phyloP scores from a whole-genome alignment of 2,888 invertebrate genomes.

The Conops quadrifasciatus region DNA sequence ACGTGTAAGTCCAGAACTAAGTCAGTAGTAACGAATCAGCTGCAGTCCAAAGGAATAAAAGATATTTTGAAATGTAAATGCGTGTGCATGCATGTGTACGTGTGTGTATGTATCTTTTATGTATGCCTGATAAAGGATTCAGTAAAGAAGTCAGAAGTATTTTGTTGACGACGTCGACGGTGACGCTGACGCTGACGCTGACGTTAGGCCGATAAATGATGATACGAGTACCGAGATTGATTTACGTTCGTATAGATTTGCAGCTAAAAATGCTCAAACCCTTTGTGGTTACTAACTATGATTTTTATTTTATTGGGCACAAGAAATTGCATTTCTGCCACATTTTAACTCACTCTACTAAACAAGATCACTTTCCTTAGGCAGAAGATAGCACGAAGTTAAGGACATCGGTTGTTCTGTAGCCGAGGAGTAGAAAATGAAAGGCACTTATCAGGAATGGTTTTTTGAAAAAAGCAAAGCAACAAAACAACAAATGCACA shows the following conservation, averaged over 20 bases:
- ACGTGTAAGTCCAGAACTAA: not conserved
- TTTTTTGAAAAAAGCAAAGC: too few species aligned
- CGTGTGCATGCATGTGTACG: not conserved
- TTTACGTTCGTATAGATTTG: slow-evolving; percentile 65
- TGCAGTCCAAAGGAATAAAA: slow-evolving; percentile 10
- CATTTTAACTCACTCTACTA: too few species aligned
- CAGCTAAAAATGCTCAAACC: slow-evolving; percentile 23
- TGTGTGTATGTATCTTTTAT: not conserved
- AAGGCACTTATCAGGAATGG: too few species aligned
- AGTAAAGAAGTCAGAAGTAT: too few species aligned
- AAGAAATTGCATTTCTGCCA: too few species aligned
- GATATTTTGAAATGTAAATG: not conserved
- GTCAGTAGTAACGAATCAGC: not conserved
- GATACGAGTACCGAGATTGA: slow-evolving; percentile 58
- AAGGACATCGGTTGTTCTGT: too few species aligned
- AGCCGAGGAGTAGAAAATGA: too few species aligned
- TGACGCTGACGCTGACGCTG: slow-evolving; percentile 10
- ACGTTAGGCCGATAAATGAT: slow-evolving; percentile 13
- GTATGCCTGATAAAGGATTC: too few species aligned
- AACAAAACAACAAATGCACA: too few species aligned
- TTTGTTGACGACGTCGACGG: not conserved
- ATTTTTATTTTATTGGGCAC: too few species aligned
- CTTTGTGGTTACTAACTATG: not conserved
- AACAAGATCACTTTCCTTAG: not conserved
- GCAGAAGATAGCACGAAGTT: too few species aligned